Base-by-base conservation (phyloP, 2,113 vertebrate genomes). In the Tyto alba region DNA sequence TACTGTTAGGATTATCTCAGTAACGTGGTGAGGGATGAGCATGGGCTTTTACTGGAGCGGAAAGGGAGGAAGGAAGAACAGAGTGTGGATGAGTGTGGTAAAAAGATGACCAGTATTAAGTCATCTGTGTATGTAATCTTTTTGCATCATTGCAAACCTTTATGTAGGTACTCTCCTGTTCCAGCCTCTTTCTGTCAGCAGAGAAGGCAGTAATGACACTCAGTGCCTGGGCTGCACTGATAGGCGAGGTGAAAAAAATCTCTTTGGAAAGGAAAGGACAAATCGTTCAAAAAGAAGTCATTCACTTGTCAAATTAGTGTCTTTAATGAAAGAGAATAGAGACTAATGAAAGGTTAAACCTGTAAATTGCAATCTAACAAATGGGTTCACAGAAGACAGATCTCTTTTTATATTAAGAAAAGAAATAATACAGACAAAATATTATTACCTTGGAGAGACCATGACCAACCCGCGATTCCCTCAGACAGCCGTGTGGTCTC, bases 261-360 rank as follows among this genome's bases (percentile, higher is more conserved):
- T 38, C 83, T 75, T 81, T 63, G 73, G 62, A 82, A 91, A 78
- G 59, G 55, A 95, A 93, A 96, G 91, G 84, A 95, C 91, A 96
- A 90, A 88, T 50, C 71, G 88, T 84, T 95, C 89, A 89, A 95
- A 95, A 94, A 73, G 77, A 76, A 96, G 71, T 87, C 76, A 79
- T 89, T 96, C 95, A 71, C 86, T 95, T 96, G 94, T 95, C 92
- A 89, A 94, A 96, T 97, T 95, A 95, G 89, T 73, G 71, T 55
- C 77, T 94, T 95, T 96, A 96, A 96, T 96, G 83, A 92, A 96
- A 94, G 86, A 45, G 56, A 76, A 96, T 92, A 93, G 82, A 95
- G 76, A 92, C 83, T 97, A 96, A 97, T 95, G 94, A 96, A 94
- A 96, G 95, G 89, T 97, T 96, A 96, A 96, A 94, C 81, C 77